phyloP scores from a whole-genome alignment of 1,140 invertebrate genomes.

The Wasmannia auropunctata region DNA sequence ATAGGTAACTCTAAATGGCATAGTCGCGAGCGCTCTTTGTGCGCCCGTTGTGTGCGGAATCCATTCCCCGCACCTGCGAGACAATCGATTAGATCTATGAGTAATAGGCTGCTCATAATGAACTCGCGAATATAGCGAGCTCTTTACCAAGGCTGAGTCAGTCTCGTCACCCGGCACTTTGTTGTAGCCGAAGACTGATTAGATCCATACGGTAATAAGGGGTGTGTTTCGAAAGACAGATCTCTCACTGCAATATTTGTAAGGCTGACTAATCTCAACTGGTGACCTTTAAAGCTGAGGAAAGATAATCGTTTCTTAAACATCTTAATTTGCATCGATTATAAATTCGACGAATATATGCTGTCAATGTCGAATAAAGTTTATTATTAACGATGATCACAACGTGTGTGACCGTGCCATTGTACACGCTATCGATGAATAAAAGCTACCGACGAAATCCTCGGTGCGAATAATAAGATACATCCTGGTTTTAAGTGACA shows the following conservation, averaged over 20 bases:
- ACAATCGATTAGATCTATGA: constrained; percentile 51
- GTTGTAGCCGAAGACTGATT: not conserved
- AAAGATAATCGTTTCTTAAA: not conserved
- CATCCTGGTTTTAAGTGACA: constrained; percentile 46
- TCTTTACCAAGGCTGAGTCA: constrained; percentile 53
- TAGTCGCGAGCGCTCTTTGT: not conserved
- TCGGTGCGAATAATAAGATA: constrained; percentile 19
- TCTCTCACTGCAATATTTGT: not conserved
- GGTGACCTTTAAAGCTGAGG: not conserved
- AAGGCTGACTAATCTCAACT: not conserved
- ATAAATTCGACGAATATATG: not conserved
- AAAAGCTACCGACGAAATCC: constrained; percentile 49
- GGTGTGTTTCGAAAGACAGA: constrained; percentile 18
- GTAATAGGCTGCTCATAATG: constrained; percentile 37
- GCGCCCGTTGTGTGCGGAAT: not conserved
- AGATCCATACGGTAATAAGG: not conserved
- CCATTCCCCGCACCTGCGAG: constrained; percentile 58
- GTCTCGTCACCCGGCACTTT: not conserved
- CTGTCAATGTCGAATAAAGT: not conserved
- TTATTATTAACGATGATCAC: constrained; percentile 11
- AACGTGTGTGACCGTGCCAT: not conserved
- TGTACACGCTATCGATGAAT: constrained; percentile 11
- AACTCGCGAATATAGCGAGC: not conserved
- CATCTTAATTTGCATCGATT: not conserved
- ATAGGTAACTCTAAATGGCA: constrained; percentile 4